These are phyloP conservation scores for Bos javanicus DNA, from an alignment of 2,113 vertebrate genomes.

Conservation along the genomic window DNA sequence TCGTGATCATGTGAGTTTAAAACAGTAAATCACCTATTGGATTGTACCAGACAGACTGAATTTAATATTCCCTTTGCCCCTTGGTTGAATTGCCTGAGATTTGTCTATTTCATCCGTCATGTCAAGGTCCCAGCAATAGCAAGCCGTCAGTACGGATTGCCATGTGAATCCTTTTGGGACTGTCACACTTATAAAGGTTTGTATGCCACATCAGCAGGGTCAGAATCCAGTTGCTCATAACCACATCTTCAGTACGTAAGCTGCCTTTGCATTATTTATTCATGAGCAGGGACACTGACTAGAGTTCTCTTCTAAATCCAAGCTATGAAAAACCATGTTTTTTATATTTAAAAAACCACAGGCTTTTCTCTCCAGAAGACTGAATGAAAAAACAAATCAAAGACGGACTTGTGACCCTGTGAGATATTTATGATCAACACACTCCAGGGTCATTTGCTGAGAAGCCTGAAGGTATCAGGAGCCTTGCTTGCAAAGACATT, in stretches of 20 bases:
- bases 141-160: neutral
- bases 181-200: constrained; percentile 18
- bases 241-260: neutral
- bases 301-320: neutral
- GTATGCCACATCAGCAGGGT: neutral
- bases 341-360: constrained; percentile 1
- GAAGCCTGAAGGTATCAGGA: neutral
- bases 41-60: neutral
- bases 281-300: neutral
- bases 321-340: constrained; percentile 5
- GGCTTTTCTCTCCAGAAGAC: neutral
- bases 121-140: neutral
- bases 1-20: constrained; percentile 3
- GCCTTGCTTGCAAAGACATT: neutral
- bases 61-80: constrained; percentile 28
- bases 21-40: constrained; percentile 44
- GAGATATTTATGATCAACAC: neutral
- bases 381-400: neutral
- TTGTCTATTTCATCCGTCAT: constrained; percentile 46
- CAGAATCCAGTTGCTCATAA: constrained; percentile 5
- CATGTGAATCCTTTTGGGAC: neutral
- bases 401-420: neutral
- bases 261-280: constrained; percentile 43
- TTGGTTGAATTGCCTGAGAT: constrained; percentile 20
- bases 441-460: constrained; percentile 11